These are phyloP conservation scores for Zoanthus sansibaricus DNA, from an alignment of 92 coral and sea anemone species.

Conservation along the genomic window DNA sequence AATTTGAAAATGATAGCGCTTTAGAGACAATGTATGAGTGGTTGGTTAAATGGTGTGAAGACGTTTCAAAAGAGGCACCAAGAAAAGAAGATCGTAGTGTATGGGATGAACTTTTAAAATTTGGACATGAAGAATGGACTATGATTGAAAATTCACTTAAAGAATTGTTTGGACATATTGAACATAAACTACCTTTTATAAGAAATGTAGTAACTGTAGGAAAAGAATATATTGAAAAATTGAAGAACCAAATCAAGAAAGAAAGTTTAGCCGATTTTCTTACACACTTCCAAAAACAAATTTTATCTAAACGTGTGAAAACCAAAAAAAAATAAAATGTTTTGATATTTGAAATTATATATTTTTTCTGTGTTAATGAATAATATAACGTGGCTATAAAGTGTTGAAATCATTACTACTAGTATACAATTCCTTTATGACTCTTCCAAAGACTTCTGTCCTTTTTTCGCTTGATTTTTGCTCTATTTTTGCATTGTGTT, in stretches of 20 bases:
- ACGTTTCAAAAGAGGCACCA: background rate
- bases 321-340: background rate
- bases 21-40: background rate
- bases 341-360: too few species aligned
- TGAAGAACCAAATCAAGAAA: too few species aligned
- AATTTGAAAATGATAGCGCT: background rate
- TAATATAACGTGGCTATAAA: background rate
- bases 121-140: background rate
- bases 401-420: too few species aligned
- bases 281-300: too few species aligned
- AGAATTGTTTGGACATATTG: background rate
- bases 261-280: background rate
- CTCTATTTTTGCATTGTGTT: background rate
- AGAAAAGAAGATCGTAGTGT: background rate
- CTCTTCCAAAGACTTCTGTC: background rate
- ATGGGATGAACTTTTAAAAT: background rate
- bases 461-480: background rate
- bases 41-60: background rate
- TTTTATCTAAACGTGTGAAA: background rate
- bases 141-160: background rate
- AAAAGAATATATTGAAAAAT: background rate
- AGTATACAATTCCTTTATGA: background rate
- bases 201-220: background rate
- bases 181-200: background rate
- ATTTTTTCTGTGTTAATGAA: background rate